Percentiles rank a stretch among this genome's conserved stretches.
These are phyloP conservation scores for Delphinapterus leucas DNA, from an alignment of 2,113 vertebrate species.

Conservation along the genomic window DNA sequence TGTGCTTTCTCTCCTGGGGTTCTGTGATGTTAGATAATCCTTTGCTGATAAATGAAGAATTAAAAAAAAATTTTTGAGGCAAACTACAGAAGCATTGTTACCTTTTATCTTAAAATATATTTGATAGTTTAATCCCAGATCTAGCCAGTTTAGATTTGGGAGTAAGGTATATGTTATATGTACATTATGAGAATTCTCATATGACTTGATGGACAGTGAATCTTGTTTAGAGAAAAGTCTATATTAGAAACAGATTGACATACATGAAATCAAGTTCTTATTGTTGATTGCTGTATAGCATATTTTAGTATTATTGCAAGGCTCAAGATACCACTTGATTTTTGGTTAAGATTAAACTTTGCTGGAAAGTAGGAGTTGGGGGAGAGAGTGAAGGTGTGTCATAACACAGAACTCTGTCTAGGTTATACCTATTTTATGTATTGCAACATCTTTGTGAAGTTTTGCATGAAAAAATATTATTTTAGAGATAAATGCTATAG, in stretches of 20 bases:
- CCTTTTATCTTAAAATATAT: background rate
- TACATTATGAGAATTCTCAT: background rate
- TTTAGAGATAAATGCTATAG: background rate
- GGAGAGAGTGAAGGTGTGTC: background rate
- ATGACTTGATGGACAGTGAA: background rate
- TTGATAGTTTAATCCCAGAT: background rate
- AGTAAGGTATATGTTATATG: background rate
- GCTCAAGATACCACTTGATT: background rate
- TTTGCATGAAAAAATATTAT: background rate
- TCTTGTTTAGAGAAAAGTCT: slow-evolving; percentile 26
- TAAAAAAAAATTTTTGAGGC: background rate
- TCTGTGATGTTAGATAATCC: background rate
- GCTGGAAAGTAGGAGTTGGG: background rate
- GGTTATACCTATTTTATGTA: background rate
- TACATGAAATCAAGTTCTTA: background rate
- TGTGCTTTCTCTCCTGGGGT: background rate
- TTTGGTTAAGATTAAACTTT: background rate
- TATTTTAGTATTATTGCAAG: background rate
- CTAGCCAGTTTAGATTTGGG: background rate
- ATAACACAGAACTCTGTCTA: background rate
- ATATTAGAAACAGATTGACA: background rate
- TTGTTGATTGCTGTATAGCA: background rate
- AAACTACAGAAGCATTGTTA: background rate
- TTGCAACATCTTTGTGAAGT: background rate
- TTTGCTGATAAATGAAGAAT: background rate